phyloP scores from a whole-genome alignment of 2,113 vertebrate species.

The Orthonyx spaldingii region DNA sequence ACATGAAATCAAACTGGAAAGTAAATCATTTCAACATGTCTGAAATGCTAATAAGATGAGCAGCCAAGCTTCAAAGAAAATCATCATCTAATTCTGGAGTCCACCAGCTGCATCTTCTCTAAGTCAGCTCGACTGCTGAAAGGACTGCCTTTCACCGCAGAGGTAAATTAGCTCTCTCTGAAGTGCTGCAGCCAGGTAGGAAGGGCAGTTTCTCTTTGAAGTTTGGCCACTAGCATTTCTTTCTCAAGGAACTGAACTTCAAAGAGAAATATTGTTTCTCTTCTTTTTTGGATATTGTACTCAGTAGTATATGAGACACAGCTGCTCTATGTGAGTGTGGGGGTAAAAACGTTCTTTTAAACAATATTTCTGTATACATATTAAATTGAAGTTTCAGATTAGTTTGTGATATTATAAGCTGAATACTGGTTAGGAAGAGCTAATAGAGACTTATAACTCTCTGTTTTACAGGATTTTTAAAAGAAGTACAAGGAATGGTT shows the following conservation, averaged over 20 bases:
- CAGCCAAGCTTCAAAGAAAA: constrained; percentile 51
- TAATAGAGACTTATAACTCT: neutral
- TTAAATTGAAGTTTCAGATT: neutral
- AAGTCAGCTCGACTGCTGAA: neutral
- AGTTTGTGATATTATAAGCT: neutral
- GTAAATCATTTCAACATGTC: neutral
- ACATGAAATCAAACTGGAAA: neutral
- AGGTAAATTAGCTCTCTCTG: constrained; percentile 49
- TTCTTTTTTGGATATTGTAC: neutral
- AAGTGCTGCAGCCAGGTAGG: constrained; percentile 24
- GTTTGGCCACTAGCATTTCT: constrained; percentile 30
- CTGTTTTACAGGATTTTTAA: neutral
- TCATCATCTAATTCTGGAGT: neutral
- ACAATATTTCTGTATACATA: neutral
- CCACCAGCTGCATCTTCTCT: constrained; percentile 10
- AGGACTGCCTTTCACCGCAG: constrained; percentile 1
- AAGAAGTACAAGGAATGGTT: neutral
- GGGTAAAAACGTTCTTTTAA: neutral
- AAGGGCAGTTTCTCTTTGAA: constrained; percentile 57
- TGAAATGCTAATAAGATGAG: constrained; percentile 40
- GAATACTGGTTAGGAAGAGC: neutral
- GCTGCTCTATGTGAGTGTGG: neutral
- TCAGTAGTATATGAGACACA: neutral
- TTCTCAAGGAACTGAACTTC: constrained; percentile 26
- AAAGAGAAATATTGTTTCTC: constrained; percentile 30